Conservation (phyloP, 2,888 invertebrate genomes). For the Conomelus anceps region DNA sequence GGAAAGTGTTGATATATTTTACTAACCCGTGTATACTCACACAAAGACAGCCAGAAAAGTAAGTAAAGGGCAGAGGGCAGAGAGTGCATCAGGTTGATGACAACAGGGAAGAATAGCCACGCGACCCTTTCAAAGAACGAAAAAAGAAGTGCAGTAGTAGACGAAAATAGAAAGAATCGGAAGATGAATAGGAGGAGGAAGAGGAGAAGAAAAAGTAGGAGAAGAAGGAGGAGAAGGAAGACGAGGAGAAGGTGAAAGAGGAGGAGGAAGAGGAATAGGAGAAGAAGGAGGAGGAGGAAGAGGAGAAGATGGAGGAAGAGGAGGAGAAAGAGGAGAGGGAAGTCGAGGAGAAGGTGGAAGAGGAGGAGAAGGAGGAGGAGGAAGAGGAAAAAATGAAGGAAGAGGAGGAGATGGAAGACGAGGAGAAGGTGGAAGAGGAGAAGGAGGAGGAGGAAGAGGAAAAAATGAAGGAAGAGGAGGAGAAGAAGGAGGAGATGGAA, state of each 20-base stretch:
- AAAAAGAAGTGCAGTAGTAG: too few species aligned
- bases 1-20: too few species aligned
- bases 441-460: neutral
- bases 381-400: neutral
- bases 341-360: neutral
- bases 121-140: neutral
- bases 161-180: neutral
- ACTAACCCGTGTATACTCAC: too few species aligned
- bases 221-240: neutral
- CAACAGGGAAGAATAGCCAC: neutral
- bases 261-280: neutral
- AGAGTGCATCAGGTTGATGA: neutral
- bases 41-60: too few species aligned
- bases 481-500: neutral
- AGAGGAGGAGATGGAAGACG: conserved; percentile 1
- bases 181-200: neutral
- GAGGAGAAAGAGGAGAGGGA: neutral
- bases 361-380: neutral
- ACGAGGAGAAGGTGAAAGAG: neutral
- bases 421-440: neutral
- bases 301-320: neutral
- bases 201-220: neutral
- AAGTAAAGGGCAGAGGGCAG: too few species aligned
- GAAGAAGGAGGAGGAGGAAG: neutral
- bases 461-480: neutral